Conservation (phyloP, 2,113 vertebrate species). For the Sceloporus tristichus region DNA sequence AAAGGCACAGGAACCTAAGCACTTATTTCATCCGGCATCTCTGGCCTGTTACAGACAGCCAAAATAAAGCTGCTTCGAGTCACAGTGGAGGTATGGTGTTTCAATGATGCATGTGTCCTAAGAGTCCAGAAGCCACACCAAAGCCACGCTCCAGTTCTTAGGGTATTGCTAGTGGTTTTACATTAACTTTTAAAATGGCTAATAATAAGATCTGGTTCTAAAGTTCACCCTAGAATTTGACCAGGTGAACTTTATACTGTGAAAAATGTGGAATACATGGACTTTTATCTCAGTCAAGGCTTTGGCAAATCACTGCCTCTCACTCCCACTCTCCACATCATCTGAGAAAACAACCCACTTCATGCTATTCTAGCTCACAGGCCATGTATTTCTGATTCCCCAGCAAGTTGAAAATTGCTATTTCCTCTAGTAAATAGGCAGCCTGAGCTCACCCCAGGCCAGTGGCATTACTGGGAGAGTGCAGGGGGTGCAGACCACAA, state of each 20-base stretch:
- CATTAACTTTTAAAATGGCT: background rate
- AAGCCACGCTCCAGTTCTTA: too few relatives aligned
- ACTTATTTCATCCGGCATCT: too few relatives aligned
- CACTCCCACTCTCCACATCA: background rate
- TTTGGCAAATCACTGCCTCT: background rate
- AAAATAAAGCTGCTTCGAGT: too few relatives aligned
- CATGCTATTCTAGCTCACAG: background rate
- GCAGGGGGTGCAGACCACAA: too few relatives aligned
- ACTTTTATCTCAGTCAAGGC: background rate
- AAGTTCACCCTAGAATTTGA: background rate
- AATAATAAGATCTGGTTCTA: background rate
- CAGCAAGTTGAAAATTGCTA: background rate
- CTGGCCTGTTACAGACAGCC: too few relatives aligned
- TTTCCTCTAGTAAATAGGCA: background rate
- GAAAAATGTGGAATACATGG: background rate
- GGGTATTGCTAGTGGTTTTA: background rate
- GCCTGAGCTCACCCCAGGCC: background rate
- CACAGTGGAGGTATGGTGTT: too few relatives aligned
- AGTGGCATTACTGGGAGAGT: too few relatives aligned
- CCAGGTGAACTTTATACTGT: background rate
- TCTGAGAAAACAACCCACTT: background rate
- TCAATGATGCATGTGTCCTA: too few relatives aligned
- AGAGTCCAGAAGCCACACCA: too few relatives aligned
- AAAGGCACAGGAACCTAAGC: too few relatives aligned
- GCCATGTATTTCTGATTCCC: background rate